Conservation (phyloP, 2,888 invertebrate genomes). For the Acleris emargana region DNA sequence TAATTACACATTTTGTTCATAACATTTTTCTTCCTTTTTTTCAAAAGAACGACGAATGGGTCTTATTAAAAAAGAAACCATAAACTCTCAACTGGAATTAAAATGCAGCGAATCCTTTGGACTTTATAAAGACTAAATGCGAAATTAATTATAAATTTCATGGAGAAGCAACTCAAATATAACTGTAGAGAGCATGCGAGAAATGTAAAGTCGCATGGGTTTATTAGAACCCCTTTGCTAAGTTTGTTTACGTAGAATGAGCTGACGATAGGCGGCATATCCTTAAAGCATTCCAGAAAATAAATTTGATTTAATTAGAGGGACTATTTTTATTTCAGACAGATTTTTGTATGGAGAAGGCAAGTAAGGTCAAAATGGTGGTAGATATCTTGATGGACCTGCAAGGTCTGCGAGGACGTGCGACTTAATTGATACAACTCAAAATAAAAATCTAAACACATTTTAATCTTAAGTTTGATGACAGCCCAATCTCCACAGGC, state of each 20-base stretch:
- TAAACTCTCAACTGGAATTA: constrained; percentile 11
- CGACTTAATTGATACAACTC: too few species aligned
- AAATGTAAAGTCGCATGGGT: constrained; percentile 53
- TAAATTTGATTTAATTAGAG: background rate
- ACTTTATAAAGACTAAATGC: constrained; percentile 44
- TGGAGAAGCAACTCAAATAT: constrained; percentile 55
- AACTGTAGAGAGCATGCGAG: constrained; percentile 55
- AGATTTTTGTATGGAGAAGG: background rate
- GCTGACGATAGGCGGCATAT: constrained; percentile 37
- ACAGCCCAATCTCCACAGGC: too few species aligned
- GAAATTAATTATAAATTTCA: constrained; percentile 62
- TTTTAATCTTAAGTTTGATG: too few species aligned
- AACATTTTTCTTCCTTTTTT: background rate
- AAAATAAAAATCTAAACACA: too few species aligned
- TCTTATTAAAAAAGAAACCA: background rate
- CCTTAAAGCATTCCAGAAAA: constrained; percentile 10
- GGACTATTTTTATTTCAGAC: background rate
- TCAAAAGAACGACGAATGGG: background rate
- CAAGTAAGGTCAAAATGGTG: too few species aligned
- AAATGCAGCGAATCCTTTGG: constrained; percentile 10
- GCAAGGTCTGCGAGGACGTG: too few species aligned
- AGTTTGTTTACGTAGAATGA: constrained; percentile 55
- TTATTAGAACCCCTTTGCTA: constrained; percentile 58
- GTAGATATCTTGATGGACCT: too few species aligned
- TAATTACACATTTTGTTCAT: too few species aligned